Base-by-base conservation (phyloP, 2,888 invertebrate species). In the Petrolisthes cinctipes region DNA sequence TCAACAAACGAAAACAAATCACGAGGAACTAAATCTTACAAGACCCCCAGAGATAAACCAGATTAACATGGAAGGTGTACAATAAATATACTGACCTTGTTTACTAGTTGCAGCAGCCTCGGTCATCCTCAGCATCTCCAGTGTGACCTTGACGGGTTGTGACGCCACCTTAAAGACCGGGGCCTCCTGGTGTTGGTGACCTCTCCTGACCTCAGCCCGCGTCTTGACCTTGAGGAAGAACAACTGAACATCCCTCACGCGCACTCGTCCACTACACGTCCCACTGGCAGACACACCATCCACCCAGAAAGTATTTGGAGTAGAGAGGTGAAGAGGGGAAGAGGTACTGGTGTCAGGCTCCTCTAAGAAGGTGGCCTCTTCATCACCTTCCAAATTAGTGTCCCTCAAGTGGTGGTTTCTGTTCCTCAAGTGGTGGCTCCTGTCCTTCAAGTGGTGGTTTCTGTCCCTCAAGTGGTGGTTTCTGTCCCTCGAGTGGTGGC, bases 61-160 rank as follows among this genome's bases (percentile, higher is more conserved):
- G 37, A 37, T 37, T 37, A 37, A 37, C 37, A 20, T 23, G 20
- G 54, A 73, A 54, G n/a, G 54, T 73, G 20, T 20, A 4, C 5
- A 6, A 37, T 37, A 37, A 37, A 37, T 37, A 1, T 0, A 37
- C 37, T 37, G 37, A 37, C 37, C 37, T 14, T 54, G 56, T 79
- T 83, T 83, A 86, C 83, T 83, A 83, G 83, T 78, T n/a, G 79
- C 51, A 57, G 71, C 86, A 54, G 86, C 71, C 68, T 86, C 57
- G 53, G 75, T 66, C 14, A 68, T 71, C 71, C 86, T 86, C 20
- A 86, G 83, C 6, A 37, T 56, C 4, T 82, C 66, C 71, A 86
- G 83, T 56, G 66, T 86, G 78, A 86, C 37, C 86, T 83, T 86
- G 83, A 86, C 51, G 57, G 86, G 86, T 37, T 86, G 86, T 68